Evolutionary conservation across 1,140 invertebrate genomes (phyloP), one percentile per base, ranked within the genome.

Genomic region (Penaeus japonicus): DNA sequence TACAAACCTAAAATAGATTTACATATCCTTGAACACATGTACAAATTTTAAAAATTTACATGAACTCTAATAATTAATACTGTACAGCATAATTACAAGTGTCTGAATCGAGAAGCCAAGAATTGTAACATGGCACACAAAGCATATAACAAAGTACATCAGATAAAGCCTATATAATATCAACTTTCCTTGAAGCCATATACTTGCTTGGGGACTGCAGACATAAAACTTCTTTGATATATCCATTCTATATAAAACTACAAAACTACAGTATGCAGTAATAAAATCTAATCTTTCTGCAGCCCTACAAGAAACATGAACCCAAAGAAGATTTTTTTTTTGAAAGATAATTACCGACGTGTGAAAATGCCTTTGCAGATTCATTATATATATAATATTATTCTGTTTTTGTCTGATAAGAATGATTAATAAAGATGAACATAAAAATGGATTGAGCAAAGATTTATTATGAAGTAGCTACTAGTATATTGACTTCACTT

Each of bases 81-180:
- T 79, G 77, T 79, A 79, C 77, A 79, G 77, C 77, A 79, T 79
- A 79, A 79, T 79, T 79, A 79, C 77, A 79, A 79, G 77, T 79
- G 77, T 79, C 54, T 79, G 47, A 79, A 79, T 79, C 39, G 77
- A 53, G 39, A 79, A 79, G 77, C 77, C 77, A 79, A 79, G 77
- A 79, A 79, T 53, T 53, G 24, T 53, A 79, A 79, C 77, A 79
- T 79, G 77, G 77, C 77, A 79, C 77, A 79, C 39, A 79, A 79
- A 79, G 77, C 77, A 79, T 35, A 79, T 53, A 79, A 53, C 39
- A 79, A 79, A 79, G 77, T 39, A 77, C 47, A 77, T 77, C 32
- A 77, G 73, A 39, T 39, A 20, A 77, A 77, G 77, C 32, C 39
- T 79, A 54, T 24, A 79, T 39, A 79, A 79, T 79, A 79, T n/a